phyloP scores from a whole-genome alignment of 2,797 vertebrate species.

The Meda fulgida region DNA sequence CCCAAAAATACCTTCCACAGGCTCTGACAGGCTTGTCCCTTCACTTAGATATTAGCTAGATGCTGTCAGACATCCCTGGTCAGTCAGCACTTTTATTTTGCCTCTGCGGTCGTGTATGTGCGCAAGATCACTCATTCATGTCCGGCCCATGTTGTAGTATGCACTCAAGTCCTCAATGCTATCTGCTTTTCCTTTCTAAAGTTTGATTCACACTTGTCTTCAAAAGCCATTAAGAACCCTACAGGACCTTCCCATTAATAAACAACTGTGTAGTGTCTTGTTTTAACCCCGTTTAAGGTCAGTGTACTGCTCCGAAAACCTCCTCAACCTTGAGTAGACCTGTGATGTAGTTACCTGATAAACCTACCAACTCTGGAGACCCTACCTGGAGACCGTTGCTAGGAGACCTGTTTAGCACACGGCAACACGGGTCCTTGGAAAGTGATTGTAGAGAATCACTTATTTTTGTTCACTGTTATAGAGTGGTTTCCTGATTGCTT shows the following conservation, averaged over 20 bases:
- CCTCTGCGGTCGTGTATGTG: constrained; percentile 21
- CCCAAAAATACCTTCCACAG: constrained; percentile 42
- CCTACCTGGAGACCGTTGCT: constrained; percentile 72
- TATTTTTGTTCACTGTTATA: neutral
- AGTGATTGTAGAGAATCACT: neutral
- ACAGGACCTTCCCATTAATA: constrained; percentile 41
- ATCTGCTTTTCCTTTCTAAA: constrained; percentile 8
- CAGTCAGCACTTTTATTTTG: constrained; percentile 47
- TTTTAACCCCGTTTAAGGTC: neutral
- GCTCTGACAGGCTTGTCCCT: constrained; percentile 49
- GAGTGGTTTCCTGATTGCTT: neutral
- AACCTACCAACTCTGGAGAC: constrained; percentile 64
- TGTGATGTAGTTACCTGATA: constrained; percentile 74
- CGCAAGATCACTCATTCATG: constrained; percentile 30
- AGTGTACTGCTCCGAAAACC: constrained; percentile 4
- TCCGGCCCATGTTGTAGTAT: constrained; percentile 27
- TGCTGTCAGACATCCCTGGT: constrained; percentile 47
- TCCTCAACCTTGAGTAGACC: constrained; percentile 52
- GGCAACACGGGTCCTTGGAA: constrained; percentile 40
- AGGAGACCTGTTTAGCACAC: constrained; percentile 77
- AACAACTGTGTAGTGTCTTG: constrained; percentile 47
- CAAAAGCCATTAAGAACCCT: constrained; percentile 52
- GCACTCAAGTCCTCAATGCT: constrained; percentile 10
- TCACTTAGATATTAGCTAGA: constrained; percentile 42
- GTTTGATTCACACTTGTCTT: constrained; percentile 26